These are phyloP conservation scores for Phrynosoma blainvillii DNA, from an alignment of 2,113 vertebrate species.

Conservation along the genomic window DNA sequence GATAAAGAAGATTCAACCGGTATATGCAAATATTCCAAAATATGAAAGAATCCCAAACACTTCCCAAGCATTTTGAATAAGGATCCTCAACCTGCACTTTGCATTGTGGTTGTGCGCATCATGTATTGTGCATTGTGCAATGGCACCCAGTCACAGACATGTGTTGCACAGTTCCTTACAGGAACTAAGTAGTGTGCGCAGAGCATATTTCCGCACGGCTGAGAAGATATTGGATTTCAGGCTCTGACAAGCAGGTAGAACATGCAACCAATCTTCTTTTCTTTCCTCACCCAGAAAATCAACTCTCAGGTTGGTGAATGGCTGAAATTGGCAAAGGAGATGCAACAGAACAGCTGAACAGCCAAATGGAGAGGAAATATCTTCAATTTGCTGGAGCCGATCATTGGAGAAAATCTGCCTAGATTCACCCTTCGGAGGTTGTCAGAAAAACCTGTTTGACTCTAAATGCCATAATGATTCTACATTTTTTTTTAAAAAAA, in stretches of 20 bases:
- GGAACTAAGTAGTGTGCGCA: too few relatives aligned
- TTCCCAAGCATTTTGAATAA: too few relatives aligned
- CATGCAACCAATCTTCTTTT: not conserved
- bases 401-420: not conserved
- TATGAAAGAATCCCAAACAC: too few relatives aligned
- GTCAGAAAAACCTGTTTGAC: not conserved
- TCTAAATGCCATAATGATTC: not conserved
- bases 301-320: slow-evolving; percentile 65
- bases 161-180: too few relatives aligned
- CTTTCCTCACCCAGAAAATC: not conserved
- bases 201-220: too few relatives aligned
- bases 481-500: not conserved
- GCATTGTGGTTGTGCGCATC: too few relatives aligned
- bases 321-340: slow-evolving; percentile 67
- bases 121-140: too few relatives aligned
- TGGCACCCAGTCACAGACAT: too few relatives aligned
- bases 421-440: not conserved
- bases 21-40: too few relatives aligned
- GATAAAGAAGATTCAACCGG: too few relatives aligned
- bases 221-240: not conserved
- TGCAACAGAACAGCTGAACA: not conserved
- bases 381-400: too few relatives aligned
- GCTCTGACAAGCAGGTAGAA: not conserved
- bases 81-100: too few relatives aligned
- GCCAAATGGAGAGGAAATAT: not conserved